These are phyloP conservation scores for Arothron firmamentum DNA, from an alignment of 2,113 vertebrate genomes.

Conservation along the genomic window DNA sequence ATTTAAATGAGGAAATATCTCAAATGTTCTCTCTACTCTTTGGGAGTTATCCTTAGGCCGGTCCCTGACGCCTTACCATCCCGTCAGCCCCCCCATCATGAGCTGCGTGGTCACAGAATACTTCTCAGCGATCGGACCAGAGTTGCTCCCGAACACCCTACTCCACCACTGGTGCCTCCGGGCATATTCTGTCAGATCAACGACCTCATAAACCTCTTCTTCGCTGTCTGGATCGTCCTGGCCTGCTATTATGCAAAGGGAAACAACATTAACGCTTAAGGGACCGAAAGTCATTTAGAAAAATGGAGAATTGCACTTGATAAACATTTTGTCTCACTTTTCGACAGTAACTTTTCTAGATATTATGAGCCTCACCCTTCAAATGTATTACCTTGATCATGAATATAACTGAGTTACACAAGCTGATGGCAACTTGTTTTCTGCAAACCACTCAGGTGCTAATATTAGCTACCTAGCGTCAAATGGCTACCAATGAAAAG, in stretches of 20 bases:
- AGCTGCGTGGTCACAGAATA: slow-evolving; percentile 96
- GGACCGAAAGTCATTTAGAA: not conserved
- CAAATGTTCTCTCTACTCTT: too few relatives aligned
- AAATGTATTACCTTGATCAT: too few relatives aligned
- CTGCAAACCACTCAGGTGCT: slow-evolving; percentile 11
- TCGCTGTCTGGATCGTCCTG: slow-evolving; percentile 86
- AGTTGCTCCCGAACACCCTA: slow-evolving; percentile 87
- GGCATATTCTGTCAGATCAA: slow-evolving; percentile 94
- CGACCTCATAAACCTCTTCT: slow-evolving; percentile 90
- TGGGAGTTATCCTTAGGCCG: not conserved
- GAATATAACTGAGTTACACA: too few relatives aligned
- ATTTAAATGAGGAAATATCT: too few relatives aligned
- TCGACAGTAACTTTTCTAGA: too few relatives aligned
- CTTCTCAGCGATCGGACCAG: slow-evolving; percentile 94
- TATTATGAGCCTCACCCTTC: too few relatives aligned
- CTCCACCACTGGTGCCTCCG: slow-evolving; percentile 96
- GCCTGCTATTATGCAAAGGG: slow-evolving; percentile 14
- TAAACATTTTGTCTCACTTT: not conserved
- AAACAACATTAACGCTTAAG: not conserved
- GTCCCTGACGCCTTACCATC: slow-evolving; percentile 80
- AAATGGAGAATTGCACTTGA: not conserved
- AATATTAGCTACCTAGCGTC: slow-evolving; percentile 33
- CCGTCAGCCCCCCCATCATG: slow-evolving; percentile 92
- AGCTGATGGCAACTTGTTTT: not conserved
- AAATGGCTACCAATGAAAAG: slow-evolving; percentile 39